Conservation (phyloP, 2,797 vertebrate genomes). For the Micromesistius poutassou region DNA sequence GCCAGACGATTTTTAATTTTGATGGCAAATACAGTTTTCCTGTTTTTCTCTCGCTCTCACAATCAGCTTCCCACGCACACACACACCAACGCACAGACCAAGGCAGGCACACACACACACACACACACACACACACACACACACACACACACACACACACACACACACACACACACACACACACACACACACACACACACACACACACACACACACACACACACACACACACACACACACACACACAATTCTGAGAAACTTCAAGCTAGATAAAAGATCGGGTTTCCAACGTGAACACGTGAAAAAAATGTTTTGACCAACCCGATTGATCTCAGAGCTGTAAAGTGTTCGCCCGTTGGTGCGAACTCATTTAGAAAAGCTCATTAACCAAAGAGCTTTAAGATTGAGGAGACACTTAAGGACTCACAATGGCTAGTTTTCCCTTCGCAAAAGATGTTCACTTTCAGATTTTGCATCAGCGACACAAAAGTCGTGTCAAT, state of each 20-base stretch:
- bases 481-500: not conserved
- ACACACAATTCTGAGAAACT: too few relatives aligned
- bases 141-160: too few relatives aligned
- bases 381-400: not conserved
- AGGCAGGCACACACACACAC: not conserved
- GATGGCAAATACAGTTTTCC: conserved; percentile 33
- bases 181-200: too few relatives aligned
- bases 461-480: not conserved
- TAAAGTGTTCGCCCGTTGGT: not conserved
- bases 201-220: too few relatives aligned
- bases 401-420: not conserved
- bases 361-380: not conserved
- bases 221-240: too few relatives aligned
- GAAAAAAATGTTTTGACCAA: not conserved
- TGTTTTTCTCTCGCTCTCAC: conserved; percentile 3
- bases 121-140: too few relatives aligned
- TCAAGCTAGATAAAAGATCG: too few relatives aligned
- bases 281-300: not conserved
- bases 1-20: not conserved
- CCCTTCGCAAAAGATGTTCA: not conserved
- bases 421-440: not conserved
- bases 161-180: too few relatives aligned
- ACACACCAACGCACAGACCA: not conserved
- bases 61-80: not conserved
- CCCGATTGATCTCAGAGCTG: not conserved